phyloP scores from a whole-genome alignment of 2,797 vertebrate species.

The Tragopan temminckii region DNA sequence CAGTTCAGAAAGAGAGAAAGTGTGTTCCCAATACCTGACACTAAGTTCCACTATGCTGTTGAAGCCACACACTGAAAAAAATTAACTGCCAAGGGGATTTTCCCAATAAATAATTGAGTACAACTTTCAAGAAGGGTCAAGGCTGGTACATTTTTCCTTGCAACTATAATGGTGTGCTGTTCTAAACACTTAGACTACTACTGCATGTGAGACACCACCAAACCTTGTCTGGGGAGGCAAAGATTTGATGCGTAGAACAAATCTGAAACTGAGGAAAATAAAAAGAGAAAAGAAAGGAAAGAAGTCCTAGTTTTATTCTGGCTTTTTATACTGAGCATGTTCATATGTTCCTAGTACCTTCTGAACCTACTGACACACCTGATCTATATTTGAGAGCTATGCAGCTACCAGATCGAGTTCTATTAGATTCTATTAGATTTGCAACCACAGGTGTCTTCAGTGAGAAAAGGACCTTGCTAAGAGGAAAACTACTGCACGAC shows the following conservation, averaged over 20 bases:
- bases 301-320: neutral
- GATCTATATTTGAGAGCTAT: rapidly evolving
- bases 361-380: neutral
- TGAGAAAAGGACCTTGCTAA: neutral
- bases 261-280: neutral
- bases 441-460: neutral
- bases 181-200: neutral
- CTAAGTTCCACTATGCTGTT: neutral
- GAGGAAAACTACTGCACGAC: neutral
- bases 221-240: neutral
- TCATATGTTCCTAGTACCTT: neutral
- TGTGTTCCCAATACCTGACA: neutral
- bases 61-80: slow-evolving; percentile 27
- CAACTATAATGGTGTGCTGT: neutral
- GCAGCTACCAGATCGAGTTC: neutral
- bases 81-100: slow-evolving; percentile 51
- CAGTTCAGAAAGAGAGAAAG: neutral
- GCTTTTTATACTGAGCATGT: neutral
- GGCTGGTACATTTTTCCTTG: neutral
- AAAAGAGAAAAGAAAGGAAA: neutral
- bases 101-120: slow-evolving; percentile 55
- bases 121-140: slow-evolving; percentile 17
- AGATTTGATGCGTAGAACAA: neutral
- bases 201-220: neutral
- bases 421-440: neutral